These are phyloP conservation scores for Ophthalmolycus amberensis DNA, from an alignment of 2,113 vertebrate genomes.

Conservation along the genomic window DNA sequence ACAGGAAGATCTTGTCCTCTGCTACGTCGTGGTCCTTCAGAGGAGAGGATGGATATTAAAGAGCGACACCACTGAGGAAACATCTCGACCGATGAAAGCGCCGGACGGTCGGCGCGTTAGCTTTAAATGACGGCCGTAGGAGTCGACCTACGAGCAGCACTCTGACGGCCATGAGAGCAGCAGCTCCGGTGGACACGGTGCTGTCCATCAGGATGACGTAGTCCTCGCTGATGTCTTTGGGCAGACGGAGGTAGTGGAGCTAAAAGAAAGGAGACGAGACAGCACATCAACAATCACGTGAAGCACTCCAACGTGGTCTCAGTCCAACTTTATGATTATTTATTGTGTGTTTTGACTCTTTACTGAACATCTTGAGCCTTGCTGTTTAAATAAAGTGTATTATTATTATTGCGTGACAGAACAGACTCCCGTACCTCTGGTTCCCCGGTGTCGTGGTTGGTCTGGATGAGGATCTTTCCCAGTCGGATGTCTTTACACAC, in stretches of 20 bases:
- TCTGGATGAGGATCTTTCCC: constrained; percentile 95
- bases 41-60: fast-evolving
- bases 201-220: constrained; percentile 95
- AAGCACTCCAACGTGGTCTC: too few relatives aligned
- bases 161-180: constrained; percentile 91
- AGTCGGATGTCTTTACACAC: constrained; percentile 93
- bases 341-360: too few relatives aligned
- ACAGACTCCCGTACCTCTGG: too few relatives aligned
- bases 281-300: too few relatives aligned
- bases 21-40: constrained; percentile 90
- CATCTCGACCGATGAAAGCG: too few relatives aligned
- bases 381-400: too few relatives aligned
- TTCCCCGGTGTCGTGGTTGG: constrained; percentile 91
- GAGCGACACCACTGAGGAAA: not conserved
- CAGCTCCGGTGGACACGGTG: constrained; percentile 91
- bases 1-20: constrained; percentile 92
- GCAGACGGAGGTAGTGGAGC: constrained; percentile 92
- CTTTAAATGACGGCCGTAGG: not conserved
- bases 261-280: constrained; percentile 47
- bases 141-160: constrained; percentile 86
- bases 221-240: constrained; percentile 92
- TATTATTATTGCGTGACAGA: too few relatives aligned
- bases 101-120: too few relatives aligned
- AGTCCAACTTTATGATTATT: too few relatives aligned
- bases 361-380: too few relatives aligned